Percentiles rank a stretch among this genome's conserved stretches.
These are phyloP conservation scores for Bungarus multicinctus DNA, from an alignment of 2,113 vertebrate species.

Conservation along the genomic window DNA sequence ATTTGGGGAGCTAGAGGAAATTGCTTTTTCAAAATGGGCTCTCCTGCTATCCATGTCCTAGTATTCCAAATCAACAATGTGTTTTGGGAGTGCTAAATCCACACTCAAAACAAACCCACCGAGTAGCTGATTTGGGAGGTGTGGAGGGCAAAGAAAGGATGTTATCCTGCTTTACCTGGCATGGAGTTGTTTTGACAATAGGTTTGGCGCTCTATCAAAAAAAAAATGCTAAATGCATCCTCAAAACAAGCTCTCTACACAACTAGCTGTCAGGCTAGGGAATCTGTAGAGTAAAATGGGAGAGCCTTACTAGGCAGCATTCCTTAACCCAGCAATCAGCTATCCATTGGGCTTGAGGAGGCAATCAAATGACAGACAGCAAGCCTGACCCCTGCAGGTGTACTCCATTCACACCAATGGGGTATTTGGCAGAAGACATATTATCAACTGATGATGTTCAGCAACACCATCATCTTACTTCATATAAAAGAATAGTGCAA, in stretches of 20 bases:
- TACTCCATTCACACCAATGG: background rate
- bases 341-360: background rate
- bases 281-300: background rate
- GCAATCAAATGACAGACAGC: background rate
- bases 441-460: background rate
- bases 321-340: background rate
- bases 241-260: background rate
- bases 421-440: background rate
- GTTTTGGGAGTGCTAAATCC: background rate
- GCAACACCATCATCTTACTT: background rate
- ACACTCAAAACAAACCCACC: background rate
- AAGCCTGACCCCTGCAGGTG: background rate
- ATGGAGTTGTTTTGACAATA: background rate
- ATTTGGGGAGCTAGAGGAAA: background rate
- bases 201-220: background rate
- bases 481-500: background rate
- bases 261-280: background rate
- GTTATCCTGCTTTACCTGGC: background rate
- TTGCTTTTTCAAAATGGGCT: background rate
- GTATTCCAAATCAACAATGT: background rate
- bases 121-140: background rate
- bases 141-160: background rate
- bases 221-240: background rate
- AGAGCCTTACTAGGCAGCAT: background rate
- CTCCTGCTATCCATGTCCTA: background rate